These are phyloP conservation scores for Cosmopolites sordidus DNA, from an alignment of 2,888 invertebrate genomes.

Conservation along the genomic window DNA sequence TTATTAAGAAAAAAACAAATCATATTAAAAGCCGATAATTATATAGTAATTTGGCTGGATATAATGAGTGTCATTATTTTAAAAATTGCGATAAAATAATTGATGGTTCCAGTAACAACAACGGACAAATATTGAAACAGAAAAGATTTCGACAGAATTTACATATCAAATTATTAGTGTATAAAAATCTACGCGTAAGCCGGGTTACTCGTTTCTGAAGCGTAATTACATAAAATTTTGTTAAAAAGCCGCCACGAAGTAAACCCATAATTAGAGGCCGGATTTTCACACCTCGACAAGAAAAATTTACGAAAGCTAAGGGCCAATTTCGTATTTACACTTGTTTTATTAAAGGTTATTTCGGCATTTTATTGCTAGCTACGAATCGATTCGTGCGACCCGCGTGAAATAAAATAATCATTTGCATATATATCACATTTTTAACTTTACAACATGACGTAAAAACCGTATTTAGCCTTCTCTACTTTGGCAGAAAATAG, in stretches of 20 bases:
- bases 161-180: conserved; percentile 29
- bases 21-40: neutral
- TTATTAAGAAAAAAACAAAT: neutral
- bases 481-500: conserved; percentile 6
- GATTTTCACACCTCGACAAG: conserved; percentile 19
- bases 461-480: conserved; percentile 5
- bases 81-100: conserved; percentile 10
- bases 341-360: conserved; percentile 18
- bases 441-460: neutral
- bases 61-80: conserved; percentile 10
- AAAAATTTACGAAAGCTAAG: conserved; percentile 15
- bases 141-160: conserved; percentile 21
- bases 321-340: conserved; percentile 8
- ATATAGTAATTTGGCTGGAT: conserved; percentile 2
- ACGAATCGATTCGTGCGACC: conserved; percentile 5
- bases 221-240: conserved; percentile 30
- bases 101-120: conserved; percentile 9
- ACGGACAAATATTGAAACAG: conserved; percentile 27
- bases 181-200: conserved; percentile 24
- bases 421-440: conserved; percentile 14
- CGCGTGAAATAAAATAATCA: conserved; percentile 9
- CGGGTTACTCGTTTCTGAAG: conserved; percentile 24
- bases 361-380: conserved; percentile 10
- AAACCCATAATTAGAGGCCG: conserved; percentile 22
- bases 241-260: conserved; percentile 20